phyloP scores from a whole-genome alignment of 2,888 invertebrate genomes.

The Amitus sp. region DNA sequence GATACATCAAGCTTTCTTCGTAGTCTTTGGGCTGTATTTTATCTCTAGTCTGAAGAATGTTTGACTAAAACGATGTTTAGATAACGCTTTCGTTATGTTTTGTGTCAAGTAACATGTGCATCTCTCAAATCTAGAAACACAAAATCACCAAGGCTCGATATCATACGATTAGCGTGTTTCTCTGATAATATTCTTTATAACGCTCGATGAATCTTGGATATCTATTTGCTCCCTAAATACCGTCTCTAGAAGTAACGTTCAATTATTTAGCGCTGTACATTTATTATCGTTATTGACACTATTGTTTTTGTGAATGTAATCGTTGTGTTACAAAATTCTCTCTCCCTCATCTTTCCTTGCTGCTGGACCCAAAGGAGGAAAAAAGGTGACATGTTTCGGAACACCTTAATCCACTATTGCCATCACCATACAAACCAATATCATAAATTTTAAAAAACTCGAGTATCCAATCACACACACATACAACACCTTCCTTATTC shows the following conservation, averaged over 20 bases:
- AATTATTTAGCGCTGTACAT: conserved; percentile 63
- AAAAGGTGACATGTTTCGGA: conserved; percentile 73
- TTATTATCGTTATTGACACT: conserved; percentile 49
- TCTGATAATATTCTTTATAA: conserved; percentile 21
- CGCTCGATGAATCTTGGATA: conserved; percentile 35
- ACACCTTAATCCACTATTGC: conserved; percentile 66
- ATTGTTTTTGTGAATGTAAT: conserved; percentile 65
- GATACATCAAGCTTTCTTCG: too few relatives aligned
- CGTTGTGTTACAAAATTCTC: conserved; percentile 66
- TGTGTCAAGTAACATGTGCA: too few relatives aligned
- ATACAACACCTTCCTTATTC: conserved; percentile 51
- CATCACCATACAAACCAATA: conserved; percentile 50
- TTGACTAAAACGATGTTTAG: too few relatives aligned
- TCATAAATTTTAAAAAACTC: conserved; percentile 40
- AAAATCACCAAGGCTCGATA: too few relatives aligned
- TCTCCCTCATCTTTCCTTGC: conserved; percentile 65
- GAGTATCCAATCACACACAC: conserved; percentile 55
- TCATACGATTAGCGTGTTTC: conserved; percentile 12
- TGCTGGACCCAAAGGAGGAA: conserved; percentile 70
- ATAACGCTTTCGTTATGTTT: too few relatives aligned
- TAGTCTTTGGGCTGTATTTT: too few relatives aligned
- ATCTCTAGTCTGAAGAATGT: too few relatives aligned
- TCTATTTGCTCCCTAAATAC: conserved; percentile 65
- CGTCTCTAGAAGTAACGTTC: conserved; percentile 62
- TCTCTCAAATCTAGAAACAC: too few relatives aligned